Evolutionary conservation across 2,888 invertebrate species (phyloP).

Genomic region (Andrena trimmerana): DNA sequence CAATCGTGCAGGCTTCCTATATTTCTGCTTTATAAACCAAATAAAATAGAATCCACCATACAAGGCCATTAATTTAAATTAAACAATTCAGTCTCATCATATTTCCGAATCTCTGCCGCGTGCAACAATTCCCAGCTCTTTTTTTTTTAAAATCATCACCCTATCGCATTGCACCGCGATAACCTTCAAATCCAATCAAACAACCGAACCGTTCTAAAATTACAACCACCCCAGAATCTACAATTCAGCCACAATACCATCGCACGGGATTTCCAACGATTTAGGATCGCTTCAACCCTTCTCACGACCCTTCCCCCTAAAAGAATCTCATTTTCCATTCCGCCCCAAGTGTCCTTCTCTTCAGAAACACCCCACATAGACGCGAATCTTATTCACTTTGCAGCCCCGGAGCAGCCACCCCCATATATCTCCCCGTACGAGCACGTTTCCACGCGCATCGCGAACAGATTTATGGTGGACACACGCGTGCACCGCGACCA

Average conservation of each 20-base stretch:
- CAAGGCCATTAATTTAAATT: conserved; percentile 8
- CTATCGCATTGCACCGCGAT: too few relatives aligned
- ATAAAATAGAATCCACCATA: background rate
- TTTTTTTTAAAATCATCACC: too few relatives aligned
- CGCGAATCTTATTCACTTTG: conserved; percentile 11
- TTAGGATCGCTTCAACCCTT: background rate
- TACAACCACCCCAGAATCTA: background rate
- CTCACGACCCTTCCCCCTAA: background rate
- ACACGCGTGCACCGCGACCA: background rate
- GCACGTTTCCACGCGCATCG: conserved; percentile 12
- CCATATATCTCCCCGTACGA: background rate
- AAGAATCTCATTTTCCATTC: background rate
- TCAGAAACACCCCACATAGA: background rate
- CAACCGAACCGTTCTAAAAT: background rate
- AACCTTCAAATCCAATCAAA: too few relatives aligned
- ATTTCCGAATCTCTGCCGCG: background rate
- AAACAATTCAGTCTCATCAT: background rate
- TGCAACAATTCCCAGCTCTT: too few relatives aligned
- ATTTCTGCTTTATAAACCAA: too few relatives aligned
- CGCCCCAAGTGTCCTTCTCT: background rate
- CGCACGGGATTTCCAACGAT: too few relatives aligned
- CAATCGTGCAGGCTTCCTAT: background rate
- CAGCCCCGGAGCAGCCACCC: background rate
- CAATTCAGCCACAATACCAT: background rate
- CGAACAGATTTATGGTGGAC: conserved; percentile 44